Evolutionary conservation across 2,113 vertebrate species (phyloP), one percentile per base, ranked within the genome.

Genomic region (Lophius piscatorius): DNA sequence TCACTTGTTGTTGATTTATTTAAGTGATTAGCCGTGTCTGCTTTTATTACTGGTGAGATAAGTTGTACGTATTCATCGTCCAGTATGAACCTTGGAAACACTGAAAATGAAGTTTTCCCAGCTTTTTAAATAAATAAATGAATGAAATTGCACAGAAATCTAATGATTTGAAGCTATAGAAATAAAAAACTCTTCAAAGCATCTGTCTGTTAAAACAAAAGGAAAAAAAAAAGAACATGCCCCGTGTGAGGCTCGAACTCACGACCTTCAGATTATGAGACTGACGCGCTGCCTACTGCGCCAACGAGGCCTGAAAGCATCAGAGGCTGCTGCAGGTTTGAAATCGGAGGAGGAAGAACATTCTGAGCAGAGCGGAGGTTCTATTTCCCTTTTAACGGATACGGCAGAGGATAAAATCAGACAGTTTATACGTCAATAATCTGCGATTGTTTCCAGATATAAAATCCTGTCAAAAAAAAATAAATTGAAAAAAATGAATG

Each of bases 181-280:
- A 13, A 11, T 4, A 14, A 13, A n/a, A 11, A 35, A 35, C 12
- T 4, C 33, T 35, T 35, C 11, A 4, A 38, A 50, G 9, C 2
- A 5, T 16, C n/a, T 3, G 3, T 2, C 10, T 1, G 7, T 9
- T 17, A 8, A 11, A 44, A 39, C 6, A 22, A 10, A 8, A 2
- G 1, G 1, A 2, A 16, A 14, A 2, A 16, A 14, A 3, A 78
- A 77, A 82, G 74, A 35, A 0, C 0, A 0, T 86, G 84, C 86
- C 82, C 82, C 82, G 80, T 88, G 83, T 87, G 86, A 88, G 86
- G 86, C 80, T 88, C 81, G 84, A 88, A 86, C 83, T 86, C 86
- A 86, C 86, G 81, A 86, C 86, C 86, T 88, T 88, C 86, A 88
- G 86, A 88, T 88, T 88, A 88, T 88, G 86, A 87, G 85, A 87